phyloP scores from a whole-genome alignment of 2,888 invertebrate genomes.

The Chrysolina haemoptera region DNA sequence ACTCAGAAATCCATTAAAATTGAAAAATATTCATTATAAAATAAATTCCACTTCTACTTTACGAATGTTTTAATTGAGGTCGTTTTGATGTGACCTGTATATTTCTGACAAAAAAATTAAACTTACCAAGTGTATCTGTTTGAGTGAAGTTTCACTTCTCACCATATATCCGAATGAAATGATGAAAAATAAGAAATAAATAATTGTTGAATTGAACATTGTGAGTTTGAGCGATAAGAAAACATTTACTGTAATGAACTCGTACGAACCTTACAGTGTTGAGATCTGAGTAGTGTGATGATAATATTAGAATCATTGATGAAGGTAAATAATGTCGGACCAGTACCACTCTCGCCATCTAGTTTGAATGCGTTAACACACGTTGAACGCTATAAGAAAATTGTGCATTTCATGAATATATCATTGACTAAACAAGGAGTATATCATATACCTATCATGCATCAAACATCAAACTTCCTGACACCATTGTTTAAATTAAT shows the following conservation, averaged over 20 bases:
- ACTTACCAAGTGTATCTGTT: conserved; percentile 25
- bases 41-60: not conserved
- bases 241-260: not conserved
- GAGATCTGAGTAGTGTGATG: not conserved
- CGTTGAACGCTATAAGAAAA: not conserved
- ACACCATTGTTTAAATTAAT: too few species aligned
- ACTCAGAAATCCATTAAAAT: too few species aligned
- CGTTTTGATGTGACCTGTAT: not conserved
- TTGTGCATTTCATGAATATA: too few species aligned
- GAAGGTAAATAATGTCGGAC: not conserved
- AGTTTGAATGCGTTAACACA: not conserved
- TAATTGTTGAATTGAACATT: not conserved
- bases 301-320: not conserved
- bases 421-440: too few species aligned
- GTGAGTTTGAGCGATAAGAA: too few species aligned
- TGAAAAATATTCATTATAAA: not conserved
- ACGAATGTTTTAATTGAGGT: not conserved
- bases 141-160: conserved; percentile 20
- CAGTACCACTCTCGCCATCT: not conserved
- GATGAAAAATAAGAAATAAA: not conserved
- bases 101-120: not conserved
- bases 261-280: not conserved
- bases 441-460: too few species aligned
- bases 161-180: conserved; percentile 11
- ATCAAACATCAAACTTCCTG: too few species aligned